A percentile compares a stretch with the other conserved stretches of the same genome.
Evolutionary conservation across 2,888 invertebrate species (phyloP).

Genomic region (Caenorhabditis panamensis): DNA sequence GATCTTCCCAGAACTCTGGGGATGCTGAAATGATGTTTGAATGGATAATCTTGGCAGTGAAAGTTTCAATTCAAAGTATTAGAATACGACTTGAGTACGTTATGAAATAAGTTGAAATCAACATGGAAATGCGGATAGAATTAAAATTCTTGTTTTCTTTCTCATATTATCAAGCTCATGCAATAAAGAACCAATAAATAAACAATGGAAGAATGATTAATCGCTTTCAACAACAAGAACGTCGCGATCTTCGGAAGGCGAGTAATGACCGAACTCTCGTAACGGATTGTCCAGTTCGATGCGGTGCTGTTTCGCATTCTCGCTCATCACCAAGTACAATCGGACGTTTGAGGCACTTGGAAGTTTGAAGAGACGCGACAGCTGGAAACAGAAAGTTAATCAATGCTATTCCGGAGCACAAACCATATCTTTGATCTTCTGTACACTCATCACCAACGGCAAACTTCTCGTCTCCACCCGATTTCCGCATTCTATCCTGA

Average conservation of each 20-base stretch:
- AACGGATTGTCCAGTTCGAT: constrained; percentile 68
- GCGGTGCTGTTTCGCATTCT: constrained; percentile 54
- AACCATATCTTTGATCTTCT: constrained; percentile 66
- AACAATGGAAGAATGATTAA: constrained; percentile 11
- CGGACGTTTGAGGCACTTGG: constrained; percentile 21
- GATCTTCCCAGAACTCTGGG: too few relatives aligned
- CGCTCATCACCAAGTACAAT: constrained; percentile 55
- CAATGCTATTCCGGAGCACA: neutral
- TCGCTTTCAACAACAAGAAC: constrained; percentile 60
- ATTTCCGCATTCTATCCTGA: constrained; percentile 55
- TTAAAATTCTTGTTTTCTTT: too few relatives aligned
- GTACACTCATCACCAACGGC: constrained; percentile 60
- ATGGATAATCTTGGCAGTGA: too few relatives aligned
- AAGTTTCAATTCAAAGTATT: neutral
- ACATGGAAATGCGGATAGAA: too few relatives aligned
- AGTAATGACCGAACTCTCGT: constrained; percentile 64
- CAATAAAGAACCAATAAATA: constrained; percentile 7
- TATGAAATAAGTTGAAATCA: too few relatives aligned
- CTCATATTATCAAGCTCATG: neutral
- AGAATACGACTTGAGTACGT: neutral
- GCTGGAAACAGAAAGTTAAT: constrained; percentile 53
- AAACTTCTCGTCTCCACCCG: constrained; percentile 48
- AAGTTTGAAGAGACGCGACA: constrained; percentile 61
- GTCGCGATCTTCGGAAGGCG: constrained; percentile 64
- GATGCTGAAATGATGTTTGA: too few relatives aligned